Conservation (phyloP, 2,888 invertebrate genomes). For the Gymnocheta viridis region DNA sequence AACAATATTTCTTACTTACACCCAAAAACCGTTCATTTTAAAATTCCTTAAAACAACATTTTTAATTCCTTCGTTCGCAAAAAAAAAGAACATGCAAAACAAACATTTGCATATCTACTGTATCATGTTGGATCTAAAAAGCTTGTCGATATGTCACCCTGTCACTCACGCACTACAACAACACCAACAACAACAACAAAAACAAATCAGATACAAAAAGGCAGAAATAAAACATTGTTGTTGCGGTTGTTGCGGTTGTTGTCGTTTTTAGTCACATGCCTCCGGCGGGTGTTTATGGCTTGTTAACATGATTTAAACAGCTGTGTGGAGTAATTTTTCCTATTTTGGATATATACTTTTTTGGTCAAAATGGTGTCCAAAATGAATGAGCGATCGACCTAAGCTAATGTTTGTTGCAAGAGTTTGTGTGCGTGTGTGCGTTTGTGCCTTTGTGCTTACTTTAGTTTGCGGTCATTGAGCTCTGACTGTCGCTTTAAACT, state of each 20-base stretch:
- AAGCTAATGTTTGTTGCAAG: conserved; percentile 7
- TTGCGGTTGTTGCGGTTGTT: conserved; percentile 31
- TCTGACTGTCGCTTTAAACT: background rate
- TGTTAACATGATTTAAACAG: conserved; percentile 70
- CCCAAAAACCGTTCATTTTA: too few species aligned
- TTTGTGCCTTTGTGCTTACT: conserved; percentile 2
- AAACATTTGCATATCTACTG: conserved; percentile 48
- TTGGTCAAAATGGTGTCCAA: conserved; percentile 39
- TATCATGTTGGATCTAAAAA: conserved; percentile 66
- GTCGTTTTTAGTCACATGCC: conserved; percentile 58
- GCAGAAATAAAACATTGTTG: conserved; percentile 25
- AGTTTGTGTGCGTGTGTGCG: background rate
- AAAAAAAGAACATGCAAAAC: conserved; percentile 5
- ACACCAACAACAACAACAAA: conserved; percentile 2
- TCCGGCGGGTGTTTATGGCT: conserved; percentile 70
- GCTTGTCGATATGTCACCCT: conserved; percentile 69
- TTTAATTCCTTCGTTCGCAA: background rate
- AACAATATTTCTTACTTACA: too few species aligned
- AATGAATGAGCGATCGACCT: conserved; percentile 31
- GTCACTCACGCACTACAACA: conserved; percentile 63
- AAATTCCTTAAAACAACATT: background rate
- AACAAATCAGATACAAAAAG: background rate
- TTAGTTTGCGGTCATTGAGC: conserved; percentile 62
- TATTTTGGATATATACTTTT: conserved; percentile 29
- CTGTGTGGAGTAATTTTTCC: conserved; percentile 53